Evolutionary conservation across 2,113 vertebrate species (phyloP).

Genomic region (Sinocyclocheilus grahami): DNA sequence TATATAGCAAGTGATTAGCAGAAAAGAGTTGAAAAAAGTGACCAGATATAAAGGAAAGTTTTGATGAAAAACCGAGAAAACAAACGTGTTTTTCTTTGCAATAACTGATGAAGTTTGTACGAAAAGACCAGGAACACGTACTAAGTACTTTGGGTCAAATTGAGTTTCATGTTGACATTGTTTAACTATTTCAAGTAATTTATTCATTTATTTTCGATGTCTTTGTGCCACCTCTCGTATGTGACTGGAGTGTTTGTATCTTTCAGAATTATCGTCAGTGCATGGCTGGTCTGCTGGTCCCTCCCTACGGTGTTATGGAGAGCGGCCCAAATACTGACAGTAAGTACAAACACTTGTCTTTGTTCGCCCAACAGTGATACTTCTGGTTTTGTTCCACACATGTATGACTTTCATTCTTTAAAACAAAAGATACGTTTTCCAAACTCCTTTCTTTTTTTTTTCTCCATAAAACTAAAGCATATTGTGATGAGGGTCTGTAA

Average conservation of each 20-base stretch:
- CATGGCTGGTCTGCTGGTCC: constrained; percentile 93
- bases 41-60: neutral
- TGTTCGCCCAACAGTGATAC: neutral
- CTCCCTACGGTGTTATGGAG: constrained; percentile 98
- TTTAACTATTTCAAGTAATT: neutral
- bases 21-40: neutral
- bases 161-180: neutral
- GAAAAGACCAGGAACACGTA: neutral
- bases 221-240: neutral
- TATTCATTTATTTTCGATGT: neutral
- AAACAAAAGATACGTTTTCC: neutral
- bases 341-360: constrained; percentile 75
- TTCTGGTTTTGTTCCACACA: neutral
- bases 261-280: constrained; percentile 92
- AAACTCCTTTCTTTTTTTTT: neutral
- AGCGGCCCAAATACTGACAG: constrained; percentile 86
- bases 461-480: neutral
- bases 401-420: neutral
- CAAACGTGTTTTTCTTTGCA: neutral
- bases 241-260: constrained; percentile 11
- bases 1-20: neutral
- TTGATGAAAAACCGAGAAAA: neutral
- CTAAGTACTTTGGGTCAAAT: neutral
- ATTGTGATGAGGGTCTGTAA: neutral
- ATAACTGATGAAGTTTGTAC: neutral